These are phyloP conservation scores for Sciaenops ocellatus DNA, from an alignment of 2,797 vertebrate genomes.

Conservation along the genomic window DNA sequence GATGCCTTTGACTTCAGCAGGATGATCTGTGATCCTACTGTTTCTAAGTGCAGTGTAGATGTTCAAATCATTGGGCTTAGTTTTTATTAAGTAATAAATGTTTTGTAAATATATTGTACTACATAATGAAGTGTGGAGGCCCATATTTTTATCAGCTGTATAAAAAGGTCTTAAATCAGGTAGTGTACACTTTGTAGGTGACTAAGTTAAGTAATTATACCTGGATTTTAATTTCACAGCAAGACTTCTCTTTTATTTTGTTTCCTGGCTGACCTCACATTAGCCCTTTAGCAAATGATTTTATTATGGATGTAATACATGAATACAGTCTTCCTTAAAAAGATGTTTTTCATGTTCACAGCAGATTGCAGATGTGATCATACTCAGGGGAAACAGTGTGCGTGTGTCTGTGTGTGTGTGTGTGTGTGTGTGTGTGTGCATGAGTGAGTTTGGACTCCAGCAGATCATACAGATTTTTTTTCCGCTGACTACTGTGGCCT, in stretches of 20 bases:
- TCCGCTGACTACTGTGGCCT: conserved; percentile 6
- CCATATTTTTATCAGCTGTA: background rate
- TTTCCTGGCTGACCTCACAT: background rate
- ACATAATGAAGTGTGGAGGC: background rate
- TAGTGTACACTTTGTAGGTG: conserved; percentile 1
- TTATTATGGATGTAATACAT: conserved; percentile 15
- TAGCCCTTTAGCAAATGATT: conserved; percentile 13
- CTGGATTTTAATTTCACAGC: background rate
- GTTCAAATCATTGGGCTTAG: background rate
- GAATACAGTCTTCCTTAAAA: conserved; percentile 8
- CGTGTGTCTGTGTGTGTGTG: background rate
- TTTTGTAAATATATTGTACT: background rate
- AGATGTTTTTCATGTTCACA: conserved; percentile 36
- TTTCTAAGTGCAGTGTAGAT: background rate
- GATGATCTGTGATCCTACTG: conserved; percentile 26
- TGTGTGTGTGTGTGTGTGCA: no score
- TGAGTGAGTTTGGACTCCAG: conserved; percentile 8
- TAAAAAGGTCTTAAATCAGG: background rate
- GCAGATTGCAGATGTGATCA: conserved; percentile 28
- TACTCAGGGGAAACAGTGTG: background rate
- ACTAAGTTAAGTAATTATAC: background rate
- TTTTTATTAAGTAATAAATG: background rate
- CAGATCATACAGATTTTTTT: conserved; percentile 25
- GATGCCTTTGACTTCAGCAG: conserved; percentile 7
- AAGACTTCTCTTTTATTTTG: background rate